A percentile compares a stretch with the other conserved stretches of the same genome.
Evolutionary conservation across 1,140 invertebrate species (phyloP).

Genomic region (Philopotamus ludificatus): DNA sequence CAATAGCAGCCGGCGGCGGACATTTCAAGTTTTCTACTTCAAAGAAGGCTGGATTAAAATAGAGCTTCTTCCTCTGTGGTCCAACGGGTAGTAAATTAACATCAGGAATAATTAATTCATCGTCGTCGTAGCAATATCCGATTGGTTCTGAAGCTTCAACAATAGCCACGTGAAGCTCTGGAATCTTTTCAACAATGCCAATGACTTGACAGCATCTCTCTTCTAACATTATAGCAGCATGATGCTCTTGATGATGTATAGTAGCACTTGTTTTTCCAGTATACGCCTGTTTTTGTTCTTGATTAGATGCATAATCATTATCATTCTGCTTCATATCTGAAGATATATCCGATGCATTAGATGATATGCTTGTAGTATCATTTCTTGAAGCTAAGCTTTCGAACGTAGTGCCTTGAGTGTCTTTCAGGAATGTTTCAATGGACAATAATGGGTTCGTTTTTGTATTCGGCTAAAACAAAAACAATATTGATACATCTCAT

Average conservation of each 20-base stretch:
- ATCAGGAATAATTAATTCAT: constrained; percentile 33
- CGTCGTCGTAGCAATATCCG: constrained; percentile 46
- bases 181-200: constrained; percentile 45
- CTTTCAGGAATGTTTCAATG: constrained; percentile 27
- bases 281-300: neutral
- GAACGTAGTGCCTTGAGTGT: constrained; percentile 13
- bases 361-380: constrained; percentile 22
- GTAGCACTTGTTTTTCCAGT: neutral
- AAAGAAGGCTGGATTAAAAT: constrained; percentile 87
- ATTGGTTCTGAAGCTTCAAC: constrained; percentile 51
- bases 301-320: constrained; percentile 5
- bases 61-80: constrained; percentile 68
- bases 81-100: constrained; percentile 43
- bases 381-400: constrained; percentile 9
- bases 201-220: constrained; percentile 6
- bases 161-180: constrained; percentile 50
- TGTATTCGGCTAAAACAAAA: constrained; percentile 33
- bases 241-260: too few species aligned
- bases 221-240: too few species aligned
- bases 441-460: constrained; percentile 35
- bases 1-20: constrained; percentile 82
- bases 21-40: constrained; percentile 76
- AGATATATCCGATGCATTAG: constrained; percentile 9
- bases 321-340: constrained; percentile 9
- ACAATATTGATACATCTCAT: constrained; percentile 6